phyloP scores from a whole-genome alignment of 2,888 invertebrate genomes.

The Selenia dentaria region DNA sequence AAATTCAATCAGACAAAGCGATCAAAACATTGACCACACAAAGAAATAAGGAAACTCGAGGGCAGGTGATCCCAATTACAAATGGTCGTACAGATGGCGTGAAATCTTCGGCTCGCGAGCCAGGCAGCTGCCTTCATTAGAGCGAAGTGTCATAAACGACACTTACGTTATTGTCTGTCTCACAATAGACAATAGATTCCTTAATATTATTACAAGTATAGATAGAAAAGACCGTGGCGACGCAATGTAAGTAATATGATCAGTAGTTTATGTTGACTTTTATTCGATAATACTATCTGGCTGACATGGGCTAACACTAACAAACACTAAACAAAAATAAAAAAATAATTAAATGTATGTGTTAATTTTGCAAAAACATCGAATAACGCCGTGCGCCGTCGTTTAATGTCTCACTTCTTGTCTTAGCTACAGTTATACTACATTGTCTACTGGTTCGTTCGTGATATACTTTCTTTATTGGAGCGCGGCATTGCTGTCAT shows the following conservation, averaged over 20 bases:
- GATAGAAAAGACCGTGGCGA: conserved; percentile 21
- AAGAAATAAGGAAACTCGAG: conserved; percentile 33
- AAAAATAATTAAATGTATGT: no score
- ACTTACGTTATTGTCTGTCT: conserved; percentile 58
- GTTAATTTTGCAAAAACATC: no score
- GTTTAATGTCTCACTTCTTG: no score
- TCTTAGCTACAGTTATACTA: no score
- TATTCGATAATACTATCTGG: no score
- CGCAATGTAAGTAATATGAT: conserved; percentile 1
- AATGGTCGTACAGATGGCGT: conserved; percentile 49
- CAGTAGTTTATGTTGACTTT: conserved; percentile 9
- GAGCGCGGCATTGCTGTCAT: no score
- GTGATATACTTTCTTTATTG: no score
- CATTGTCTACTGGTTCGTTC: no score
- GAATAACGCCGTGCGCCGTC: no score
- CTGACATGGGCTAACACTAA: no score
- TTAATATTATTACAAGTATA: conserved; percentile 40
- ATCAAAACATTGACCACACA: conserved; percentile 30
- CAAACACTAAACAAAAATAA: no score
- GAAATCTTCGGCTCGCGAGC: conserved; percentile 15
- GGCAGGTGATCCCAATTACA: conserved; percentile 69
- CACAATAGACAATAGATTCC: conserved; percentile 52
- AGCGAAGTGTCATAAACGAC: conserved; percentile 70
- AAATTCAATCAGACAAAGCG: conserved; percentile 29
- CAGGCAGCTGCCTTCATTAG: conserved; percentile 64